phyloP scores from a whole-genome alignment of 2,888 invertebrate species.

The Gastrophysa polygoni region DNA sequence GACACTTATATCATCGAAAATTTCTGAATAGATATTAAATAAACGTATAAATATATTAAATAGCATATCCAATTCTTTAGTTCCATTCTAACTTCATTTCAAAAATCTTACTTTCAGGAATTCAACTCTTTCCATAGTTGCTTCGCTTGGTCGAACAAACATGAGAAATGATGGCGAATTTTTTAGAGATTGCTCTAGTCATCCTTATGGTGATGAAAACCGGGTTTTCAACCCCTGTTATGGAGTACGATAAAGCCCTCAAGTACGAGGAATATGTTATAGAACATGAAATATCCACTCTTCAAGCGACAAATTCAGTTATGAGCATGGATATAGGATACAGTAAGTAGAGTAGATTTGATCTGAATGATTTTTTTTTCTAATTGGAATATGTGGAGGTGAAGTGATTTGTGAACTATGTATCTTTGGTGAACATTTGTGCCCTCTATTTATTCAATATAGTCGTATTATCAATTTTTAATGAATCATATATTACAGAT shows the following conservation, averaged over 20 bases:
- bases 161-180: slow-evolving; percentile 43
- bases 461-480: too few species aligned
- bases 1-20: too few species aligned
- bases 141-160: slow-evolving; percentile 17
- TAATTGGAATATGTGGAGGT: slow-evolving; percentile 7
- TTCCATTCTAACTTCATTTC: too few species aligned
- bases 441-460: too few species aligned
- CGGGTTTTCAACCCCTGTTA: slow-evolving; percentile 37
- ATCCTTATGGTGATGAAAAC: slow-evolving; percentile 29
- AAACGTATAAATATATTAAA: too few species aligned
- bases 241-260: slow-evolving; percentile 43
- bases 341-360: too few species aligned
- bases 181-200: slow-evolving; percentile 25
- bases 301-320: slow-evolving; percentile 65
- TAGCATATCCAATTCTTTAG: too few species aligned
- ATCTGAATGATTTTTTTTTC: too few species aligned
- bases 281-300: slow-evolving; percentile 67
- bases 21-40: too few species aligned
- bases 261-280: slow-evolving; percentile 66
- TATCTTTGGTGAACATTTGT: too few species aligned
- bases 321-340: slow-evolving; percentile 57
- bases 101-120: not conserved
- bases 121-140: not conserved
- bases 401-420: too few species aligned
- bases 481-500: too few species aligned